Conservation (phyloP, 2,113 vertebrate genomes). For the Tragelaphus buxtoni region DNA sequence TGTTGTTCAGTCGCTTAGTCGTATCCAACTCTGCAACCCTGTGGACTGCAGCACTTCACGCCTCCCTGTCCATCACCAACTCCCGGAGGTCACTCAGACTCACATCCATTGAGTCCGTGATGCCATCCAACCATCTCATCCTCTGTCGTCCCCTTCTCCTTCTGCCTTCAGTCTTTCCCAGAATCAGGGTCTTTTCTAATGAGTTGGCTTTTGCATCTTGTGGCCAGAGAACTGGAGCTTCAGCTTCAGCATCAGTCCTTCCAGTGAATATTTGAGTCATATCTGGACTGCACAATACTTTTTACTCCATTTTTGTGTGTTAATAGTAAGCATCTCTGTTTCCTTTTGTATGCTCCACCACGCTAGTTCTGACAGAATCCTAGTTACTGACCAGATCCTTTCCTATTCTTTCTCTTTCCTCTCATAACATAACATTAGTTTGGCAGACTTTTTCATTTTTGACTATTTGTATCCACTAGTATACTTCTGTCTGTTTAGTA, state of each 20-base stretch:
- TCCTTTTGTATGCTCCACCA: background rate
- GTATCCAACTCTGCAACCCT: background rate
- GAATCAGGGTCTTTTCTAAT: background rate
- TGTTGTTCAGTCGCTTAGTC: background rate
- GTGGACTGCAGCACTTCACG: background rate
- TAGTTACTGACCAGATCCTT: background rate
- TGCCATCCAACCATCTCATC: background rate
- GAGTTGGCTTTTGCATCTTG: background rate
- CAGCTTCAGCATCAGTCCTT: background rate
- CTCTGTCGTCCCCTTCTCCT: background rate
- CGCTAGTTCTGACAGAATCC: background rate
- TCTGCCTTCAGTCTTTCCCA: background rate
- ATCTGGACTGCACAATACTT: background rate
- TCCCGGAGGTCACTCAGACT: too few species aligned
- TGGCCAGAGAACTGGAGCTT: background rate
- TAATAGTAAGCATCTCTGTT: background rate
- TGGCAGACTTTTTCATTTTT: background rate
- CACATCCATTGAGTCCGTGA: background rate
- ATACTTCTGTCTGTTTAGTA: background rate
- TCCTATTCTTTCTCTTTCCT: background rate
- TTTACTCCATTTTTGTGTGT: background rate
- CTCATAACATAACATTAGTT: fast-evolving
- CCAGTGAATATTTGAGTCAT: background rate
- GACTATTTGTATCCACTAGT: background rate
- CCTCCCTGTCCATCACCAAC: background rate